phyloP scores from a whole-genome alignment of 2,888 invertebrate species.

The Apodemia hepburni region DNA sequence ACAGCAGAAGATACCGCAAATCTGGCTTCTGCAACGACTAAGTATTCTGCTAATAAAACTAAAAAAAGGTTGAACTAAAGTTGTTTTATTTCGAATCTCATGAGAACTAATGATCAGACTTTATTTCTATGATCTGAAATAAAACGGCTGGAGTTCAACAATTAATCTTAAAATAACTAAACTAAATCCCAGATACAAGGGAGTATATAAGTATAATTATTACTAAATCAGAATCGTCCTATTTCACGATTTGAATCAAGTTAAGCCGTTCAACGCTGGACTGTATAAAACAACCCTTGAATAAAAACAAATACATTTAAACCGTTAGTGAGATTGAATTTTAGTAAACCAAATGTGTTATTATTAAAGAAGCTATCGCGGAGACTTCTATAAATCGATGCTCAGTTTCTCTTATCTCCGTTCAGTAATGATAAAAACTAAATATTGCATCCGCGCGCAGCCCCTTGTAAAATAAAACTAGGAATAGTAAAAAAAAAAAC shows the following conservation, averaged over 20 bases:
- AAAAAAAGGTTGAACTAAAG: neutral
- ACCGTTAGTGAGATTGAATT: no score
- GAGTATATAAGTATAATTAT: neutral
- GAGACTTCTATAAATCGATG: no score
- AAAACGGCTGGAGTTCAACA: neutral
- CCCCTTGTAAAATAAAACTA: no score
- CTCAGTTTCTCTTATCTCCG: no score
- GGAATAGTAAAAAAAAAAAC: no score
- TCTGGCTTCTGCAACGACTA: neutral
- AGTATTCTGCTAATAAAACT: neutral
- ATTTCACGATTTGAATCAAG: neutral
- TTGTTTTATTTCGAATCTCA: neutral
- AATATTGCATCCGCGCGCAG: no score
- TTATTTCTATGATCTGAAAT: neutral
- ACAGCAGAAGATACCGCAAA: neutral
- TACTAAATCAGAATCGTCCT: neutral
- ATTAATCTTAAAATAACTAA: neutral
- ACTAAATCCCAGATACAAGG: neutral
- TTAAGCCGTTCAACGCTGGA: no score
- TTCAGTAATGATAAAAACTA: no score
- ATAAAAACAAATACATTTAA: no score
- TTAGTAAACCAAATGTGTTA: no score
- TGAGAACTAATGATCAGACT: neutral
- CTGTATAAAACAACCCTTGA: no score
- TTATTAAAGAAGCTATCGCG: no score